Base-by-base conservation (phyloP, 2,797 vertebrate species). In the Muraenolepis orangiensis region DNA sequence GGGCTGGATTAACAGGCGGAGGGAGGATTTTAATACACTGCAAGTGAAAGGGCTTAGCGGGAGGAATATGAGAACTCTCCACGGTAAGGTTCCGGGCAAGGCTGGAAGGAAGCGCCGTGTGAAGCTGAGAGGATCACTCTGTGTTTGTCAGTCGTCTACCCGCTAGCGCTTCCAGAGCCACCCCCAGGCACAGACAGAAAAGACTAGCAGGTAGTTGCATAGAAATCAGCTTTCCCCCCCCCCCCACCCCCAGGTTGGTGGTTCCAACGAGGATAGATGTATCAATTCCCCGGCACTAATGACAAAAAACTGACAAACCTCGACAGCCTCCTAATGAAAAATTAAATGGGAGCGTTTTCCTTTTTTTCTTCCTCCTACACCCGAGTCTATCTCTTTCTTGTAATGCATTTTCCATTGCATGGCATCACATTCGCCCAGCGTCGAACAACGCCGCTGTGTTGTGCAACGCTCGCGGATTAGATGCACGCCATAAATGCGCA, bases 31-130 rank as follows among this genome's bases (percentile, higher is more conserved):
- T 93, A 91, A 93, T 91, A 88, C 85, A 90, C 87, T 83, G 85
- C 83, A 76, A 92, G 90, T 87, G 91, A 93, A 91, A 91, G 82
- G 88, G 89, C 88, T 93, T 91, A 90, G 85, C 78, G 86, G 86
- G 90, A 92, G n/a, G n/a, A 92, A 93, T 90, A 89, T 87, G 91
- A 93, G 91, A 91, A 90, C 78, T 87, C 88, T 91, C 87, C 86
- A 87, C 87, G 82, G 88, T 84, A 78, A 84, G 89, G 90, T 90
- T 87, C 81, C 81, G 84, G 84, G 89, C 84, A 85, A 84, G 85
- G 87, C 87, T 90, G 86, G 86, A 86, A 90, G 88, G 90, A 91
- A 91, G 76, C 64, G 76, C 85, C 73, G 84, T 74, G 86, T 81
- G 87, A 90, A 89, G 85, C 83, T 90, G 89, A 92, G 89, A 85